Base-by-base conservation (phyloP, 2,888 invertebrate genomes). In the Drosophila gaucha region DNA sequence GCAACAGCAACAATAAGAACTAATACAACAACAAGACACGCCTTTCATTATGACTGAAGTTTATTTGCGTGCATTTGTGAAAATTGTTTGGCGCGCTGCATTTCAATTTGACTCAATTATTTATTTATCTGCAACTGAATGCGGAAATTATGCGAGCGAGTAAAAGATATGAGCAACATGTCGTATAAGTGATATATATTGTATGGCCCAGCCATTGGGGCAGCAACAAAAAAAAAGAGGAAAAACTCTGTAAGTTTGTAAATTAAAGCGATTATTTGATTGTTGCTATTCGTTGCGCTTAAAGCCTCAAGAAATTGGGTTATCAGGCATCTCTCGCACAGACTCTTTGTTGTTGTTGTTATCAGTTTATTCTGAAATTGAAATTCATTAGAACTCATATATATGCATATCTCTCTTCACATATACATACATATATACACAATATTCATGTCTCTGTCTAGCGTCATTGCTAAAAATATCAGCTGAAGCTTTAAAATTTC, bases 81-180 rank as follows among this genome's bases (percentile, higher is more conserved):
- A 72, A 88, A 85, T 86, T 88, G 84, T 85, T 85, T 88, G 80
- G 84, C 84, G 88, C 84, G 84, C 72, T 84, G 84, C 84, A 88
- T 85, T 85, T 85, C 87, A 85, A 85, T 85, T 85, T 85, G 84
- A 85, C 84, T 85, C 89, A 85, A 88, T 85, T 85, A 85, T 85
- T 85, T 85, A 85, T 85, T 85, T 85, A 85, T 85, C 84, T 88
- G 65, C 88, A 86, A 79, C 70, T 88, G 89, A 88, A 88, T 84
- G 88, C 88, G 88, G 89, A 84, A 83, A 83, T 86, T 83, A 86
- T 83, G 83, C 86, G 79, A 82, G 51, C 22, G 38, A 28, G 60
- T 55, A 47, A 46, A 31, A 58, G 83, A 86, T 87, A 70, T 63
- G 82, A 56, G 41, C 66, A 69, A 62, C 78, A 69, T 80, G 80